Percentiles rank a stretch among this genome's conserved stretches.
phyloP scores from a whole-genome alignment of 2,797 vertebrate genomes.

The Coccyzus lansbergi region DNA sequence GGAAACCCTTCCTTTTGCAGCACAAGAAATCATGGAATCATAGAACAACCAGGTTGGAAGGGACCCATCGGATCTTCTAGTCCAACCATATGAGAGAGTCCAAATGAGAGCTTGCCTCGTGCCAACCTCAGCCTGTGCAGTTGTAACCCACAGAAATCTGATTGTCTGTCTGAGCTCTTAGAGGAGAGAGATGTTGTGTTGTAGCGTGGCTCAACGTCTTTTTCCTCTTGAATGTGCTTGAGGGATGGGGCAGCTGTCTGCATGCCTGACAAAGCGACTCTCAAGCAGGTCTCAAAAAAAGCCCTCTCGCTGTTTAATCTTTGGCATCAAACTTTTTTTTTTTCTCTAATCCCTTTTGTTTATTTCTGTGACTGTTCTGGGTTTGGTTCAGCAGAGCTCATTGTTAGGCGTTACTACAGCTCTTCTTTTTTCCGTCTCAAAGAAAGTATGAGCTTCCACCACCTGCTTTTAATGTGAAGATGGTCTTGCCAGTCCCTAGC shows the following conservation, averaged over 20 bases:
- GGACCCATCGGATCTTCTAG: too few species aligned
- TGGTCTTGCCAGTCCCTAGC: neutral
- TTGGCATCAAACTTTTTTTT: neutral
- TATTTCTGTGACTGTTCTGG: neutral
- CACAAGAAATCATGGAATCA: too few species aligned
- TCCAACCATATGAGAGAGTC: too few species aligned
- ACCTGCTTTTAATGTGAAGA: neutral
- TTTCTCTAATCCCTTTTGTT: neutral
- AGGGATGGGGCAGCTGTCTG: neutral
- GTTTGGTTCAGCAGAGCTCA: neutral
- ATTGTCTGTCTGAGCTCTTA: neutral
- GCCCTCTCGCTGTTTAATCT: neutral
- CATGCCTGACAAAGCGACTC: neutral
- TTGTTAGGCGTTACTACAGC: neutral
- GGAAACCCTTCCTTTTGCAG: neutral
- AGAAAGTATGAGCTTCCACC: neutral
- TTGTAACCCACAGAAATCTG: neutral
- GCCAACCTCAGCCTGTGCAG: neutral
- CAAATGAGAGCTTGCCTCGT: neutral
- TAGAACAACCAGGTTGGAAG: too few species aligned
- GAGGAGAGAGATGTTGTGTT: neutral
- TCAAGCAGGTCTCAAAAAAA: neutral
- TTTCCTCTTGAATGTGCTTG: accelerated
- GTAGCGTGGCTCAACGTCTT: neutral
- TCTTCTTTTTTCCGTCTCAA: neutral